Evolutionary conservation across 2,113 vertebrate genomes (phyloP).

Genomic region (Amphiprion ocellaris): DNA sequence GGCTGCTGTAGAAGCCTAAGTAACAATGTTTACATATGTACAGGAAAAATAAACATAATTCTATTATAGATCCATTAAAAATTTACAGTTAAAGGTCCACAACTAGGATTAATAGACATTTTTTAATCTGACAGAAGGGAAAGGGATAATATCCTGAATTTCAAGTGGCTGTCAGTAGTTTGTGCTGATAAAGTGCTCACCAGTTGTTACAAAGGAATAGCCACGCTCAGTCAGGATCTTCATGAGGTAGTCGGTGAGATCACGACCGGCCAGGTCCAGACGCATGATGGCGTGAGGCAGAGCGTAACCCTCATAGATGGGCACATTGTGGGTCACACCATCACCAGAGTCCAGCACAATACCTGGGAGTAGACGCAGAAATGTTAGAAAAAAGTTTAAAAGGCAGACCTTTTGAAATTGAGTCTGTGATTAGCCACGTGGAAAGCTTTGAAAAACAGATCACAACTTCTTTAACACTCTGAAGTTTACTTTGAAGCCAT

Average conservation of each 20-base stretch:
- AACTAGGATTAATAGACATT: too few relatives aligned
- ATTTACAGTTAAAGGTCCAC: too few relatives aligned
- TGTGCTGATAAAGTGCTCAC: slow-evolving; percentile 64
- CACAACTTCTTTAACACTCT: too few relatives aligned
- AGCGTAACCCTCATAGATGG: slow-evolving; percentile 82
- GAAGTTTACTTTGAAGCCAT: background rate
- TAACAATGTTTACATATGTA: too few relatives aligned
- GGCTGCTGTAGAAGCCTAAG: too few relatives aligned
- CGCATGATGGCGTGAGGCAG: slow-evolving; percentile 97
- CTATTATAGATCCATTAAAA: too few relatives aligned
- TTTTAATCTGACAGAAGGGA: background rate
- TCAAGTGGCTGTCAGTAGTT: background rate
- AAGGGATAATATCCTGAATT: too few relatives aligned
- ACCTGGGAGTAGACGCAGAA: slow-evolving; percentile 76
- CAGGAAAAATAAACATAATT: too few relatives aligned
- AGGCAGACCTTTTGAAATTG: too few relatives aligned
- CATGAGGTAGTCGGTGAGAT: slow-evolving; percentile 98
- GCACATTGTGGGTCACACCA: slow-evolving; percentile 55
- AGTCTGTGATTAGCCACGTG: too few relatives aligned
- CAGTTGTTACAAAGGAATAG: slow-evolving; percentile 98
- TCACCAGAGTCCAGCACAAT: slow-evolving; percentile 89
- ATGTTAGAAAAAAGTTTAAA: background rate
- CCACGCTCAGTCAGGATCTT: slow-evolving; percentile 98
- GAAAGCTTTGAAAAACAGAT: too few relatives aligned
- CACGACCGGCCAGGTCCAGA: slow-evolving; percentile 94